Evolutionary conservation across 1,140 invertebrate genomes (phyloP).

Genomic region (Triops cancriformis): DNA sequence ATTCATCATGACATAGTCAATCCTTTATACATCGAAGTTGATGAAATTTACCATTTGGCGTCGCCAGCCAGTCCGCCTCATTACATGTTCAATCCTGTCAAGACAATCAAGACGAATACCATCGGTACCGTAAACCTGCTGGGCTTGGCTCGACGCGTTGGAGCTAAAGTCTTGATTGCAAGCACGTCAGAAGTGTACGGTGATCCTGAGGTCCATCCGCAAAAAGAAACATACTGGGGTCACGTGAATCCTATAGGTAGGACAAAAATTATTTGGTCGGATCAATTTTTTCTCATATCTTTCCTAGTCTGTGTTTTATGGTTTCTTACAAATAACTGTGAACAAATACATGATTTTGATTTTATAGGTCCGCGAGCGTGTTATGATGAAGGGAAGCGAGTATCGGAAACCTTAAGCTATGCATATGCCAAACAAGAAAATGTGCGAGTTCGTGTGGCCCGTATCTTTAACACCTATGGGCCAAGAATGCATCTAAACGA

Average conservation of each 20-base stretch:
- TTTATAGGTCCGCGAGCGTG: conserved; percentile 65
- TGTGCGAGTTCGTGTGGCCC: conserved; percentile 85
- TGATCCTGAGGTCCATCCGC: conserved; percentile 93
- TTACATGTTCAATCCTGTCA: conserved; percentile 99
- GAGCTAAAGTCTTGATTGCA: conserved; percentile 88
- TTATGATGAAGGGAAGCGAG: conserved; percentile 98
- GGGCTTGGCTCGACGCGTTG: conserved; percentile 84
- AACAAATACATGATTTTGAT: conserved; percentile 16
- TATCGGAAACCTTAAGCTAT: conserved; percentile 92
- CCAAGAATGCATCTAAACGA: conserved; percentile 99
- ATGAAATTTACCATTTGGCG: conserved; percentile 98
- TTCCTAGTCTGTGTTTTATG: neutral
- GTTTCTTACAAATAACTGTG: neutral
- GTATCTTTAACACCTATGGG: conserved; percentile 99
- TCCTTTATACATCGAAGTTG: conserved; percentile 94
- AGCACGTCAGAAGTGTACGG: conserved; percentile 99
- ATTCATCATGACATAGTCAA: conserved; percentile 99
- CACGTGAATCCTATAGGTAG: conserved; percentile 97
- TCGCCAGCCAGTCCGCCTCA: conserved; percentile 97
- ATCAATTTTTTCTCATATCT: too few relatives aligned
- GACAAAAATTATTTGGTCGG: conserved; percentile 24
- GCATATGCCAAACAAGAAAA: conserved; percentile 96
- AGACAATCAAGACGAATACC: conserved; percentile 99
- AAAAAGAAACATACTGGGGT: conserved; percentile 94
- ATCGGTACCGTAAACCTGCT: conserved; percentile 99